These are phyloP conservation scores for Entomobrya multifasciata DNA, from an alignment of 2,888 invertebrate species.

Conservation along the genomic window DNA sequence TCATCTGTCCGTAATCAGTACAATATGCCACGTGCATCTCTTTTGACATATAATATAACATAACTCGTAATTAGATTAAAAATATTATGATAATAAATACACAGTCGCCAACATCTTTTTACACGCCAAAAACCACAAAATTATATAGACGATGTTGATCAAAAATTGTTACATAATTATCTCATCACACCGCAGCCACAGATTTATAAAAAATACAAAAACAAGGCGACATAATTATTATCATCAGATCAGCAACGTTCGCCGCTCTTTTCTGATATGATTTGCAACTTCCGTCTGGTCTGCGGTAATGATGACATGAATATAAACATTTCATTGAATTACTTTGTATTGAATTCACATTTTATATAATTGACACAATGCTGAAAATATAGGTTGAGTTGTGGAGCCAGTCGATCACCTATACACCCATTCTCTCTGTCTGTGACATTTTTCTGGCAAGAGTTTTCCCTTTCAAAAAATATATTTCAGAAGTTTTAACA, in stretches of 20 bases:
- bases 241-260: too few species aligned
- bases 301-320: background rate
- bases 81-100: conserved; percentile 34
- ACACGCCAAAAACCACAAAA: conserved; percentile 20
- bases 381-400: conserved; percentile 21
- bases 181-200: conserved; percentile 4
- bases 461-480: conserved; percentile 9
- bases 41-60: background rate
- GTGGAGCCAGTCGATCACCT: background rate
- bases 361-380: conserved; percentile 32
- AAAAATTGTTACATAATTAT: conserved; percentile 27
- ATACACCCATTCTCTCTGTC: background rate
- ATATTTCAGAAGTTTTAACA: conserved; percentile 9
- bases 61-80: conserved; percentile 40
- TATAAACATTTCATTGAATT: background rate
- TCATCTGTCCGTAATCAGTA: background rate
- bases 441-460: conserved; percentile 1
- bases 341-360: conserved; percentile 26
- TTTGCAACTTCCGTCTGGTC: conserved; percentile 30
- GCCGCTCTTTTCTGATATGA: conserved; percentile 1
- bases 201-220: conserved; percentile 19
- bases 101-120: background rate
- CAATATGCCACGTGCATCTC: conserved; percentile 16
- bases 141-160: background rate
- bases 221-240: background rate